These are phyloP conservation scores for Gnathonemus echidnorhynchus DNA, from an alignment of 2,113 vertebrate genomes.

Conservation along the genomic window DNA sequence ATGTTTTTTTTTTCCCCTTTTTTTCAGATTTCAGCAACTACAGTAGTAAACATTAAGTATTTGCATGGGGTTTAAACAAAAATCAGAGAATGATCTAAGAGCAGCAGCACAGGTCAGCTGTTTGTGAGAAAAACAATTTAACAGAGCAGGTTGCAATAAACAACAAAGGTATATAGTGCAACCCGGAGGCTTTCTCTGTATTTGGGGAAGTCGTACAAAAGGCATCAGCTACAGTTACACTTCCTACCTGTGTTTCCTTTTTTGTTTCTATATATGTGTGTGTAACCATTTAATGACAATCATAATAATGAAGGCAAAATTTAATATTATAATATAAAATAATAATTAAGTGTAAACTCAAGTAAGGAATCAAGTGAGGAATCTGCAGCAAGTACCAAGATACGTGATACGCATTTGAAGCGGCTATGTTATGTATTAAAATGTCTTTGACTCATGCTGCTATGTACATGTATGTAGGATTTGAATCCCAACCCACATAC, in stretches of 20 bases:
- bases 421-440: not conserved
- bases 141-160: not conserved
- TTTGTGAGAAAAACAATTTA: not conserved
- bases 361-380: not conserved
- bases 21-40: slow-evolving; percentile 29
- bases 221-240: not conserved
- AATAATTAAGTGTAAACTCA: not conserved
- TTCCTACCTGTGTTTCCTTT: not conserved
- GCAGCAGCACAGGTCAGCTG: not conserved
- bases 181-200: no score
- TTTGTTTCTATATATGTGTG: not conserved
- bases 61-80: not conserved
- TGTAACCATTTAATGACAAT: not conserved
- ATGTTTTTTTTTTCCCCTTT: slow-evolving; percentile 15
- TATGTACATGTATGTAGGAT: not conserved
- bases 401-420: not conserved
- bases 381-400: not conserved
- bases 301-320: not conserved
- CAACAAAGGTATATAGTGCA: not conserved
- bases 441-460: not conserved
- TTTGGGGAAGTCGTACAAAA: not conserved
- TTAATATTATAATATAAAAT: not conserved
- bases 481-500: not conserved
- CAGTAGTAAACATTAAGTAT: not conserved
- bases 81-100: not conserved